phyloP scores from a whole-genome alignment of 2,888 invertebrate species.

The Criorhina ranunculi region DNA sequence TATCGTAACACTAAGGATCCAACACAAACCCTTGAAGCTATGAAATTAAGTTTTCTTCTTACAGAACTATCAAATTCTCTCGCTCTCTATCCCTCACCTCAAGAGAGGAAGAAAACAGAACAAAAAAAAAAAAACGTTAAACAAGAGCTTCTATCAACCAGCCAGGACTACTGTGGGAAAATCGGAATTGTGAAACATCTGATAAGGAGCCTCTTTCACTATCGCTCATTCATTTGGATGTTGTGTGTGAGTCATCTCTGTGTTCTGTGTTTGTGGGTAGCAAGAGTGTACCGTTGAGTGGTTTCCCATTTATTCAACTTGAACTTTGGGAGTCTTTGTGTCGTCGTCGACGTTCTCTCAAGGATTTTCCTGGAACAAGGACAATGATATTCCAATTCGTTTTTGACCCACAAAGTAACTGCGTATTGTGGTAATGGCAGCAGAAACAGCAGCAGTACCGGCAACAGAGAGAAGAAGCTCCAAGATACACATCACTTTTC shows the following conservation, averaged over 20 bases:
- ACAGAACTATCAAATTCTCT: conserved; percentile 50
- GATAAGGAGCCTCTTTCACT: conserved; percentile 51
- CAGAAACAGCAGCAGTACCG: background rate
- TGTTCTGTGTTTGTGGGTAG: background rate
- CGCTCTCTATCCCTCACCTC: background rate
- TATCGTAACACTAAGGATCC: conserved; percentile 9
- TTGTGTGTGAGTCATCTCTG: conserved; percentile 18
- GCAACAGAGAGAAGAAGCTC: conserved; percentile 30
- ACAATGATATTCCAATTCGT: conserved; percentile 60
- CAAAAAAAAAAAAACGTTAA: conserved; percentile 1
- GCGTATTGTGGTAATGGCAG: background rate
- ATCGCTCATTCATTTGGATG: conserved; percentile 49
- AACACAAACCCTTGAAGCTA: conserved; percentile 49
- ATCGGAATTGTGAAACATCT: conserved; percentile 63
- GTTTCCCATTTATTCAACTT: conserved; percentile 65
- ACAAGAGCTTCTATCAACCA: background rate
- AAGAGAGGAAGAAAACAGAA: background rate
- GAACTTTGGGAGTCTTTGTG: conserved; percentile 55
- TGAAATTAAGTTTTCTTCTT: conserved; percentile 56
- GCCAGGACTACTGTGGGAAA: conserved; percentile 54
- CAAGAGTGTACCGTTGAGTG: conserved; percentile 32
- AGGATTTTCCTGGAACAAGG: conserved; percentile 35
- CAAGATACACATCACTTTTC: conserved; percentile 62
- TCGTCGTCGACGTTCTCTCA: conserved; percentile 26
- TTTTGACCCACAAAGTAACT: conserved; percentile 52